Evolutionary conservation across 1,140 invertebrate genomes (phyloP).

Genomic region (Tetramorium parvispinum): DNA sequence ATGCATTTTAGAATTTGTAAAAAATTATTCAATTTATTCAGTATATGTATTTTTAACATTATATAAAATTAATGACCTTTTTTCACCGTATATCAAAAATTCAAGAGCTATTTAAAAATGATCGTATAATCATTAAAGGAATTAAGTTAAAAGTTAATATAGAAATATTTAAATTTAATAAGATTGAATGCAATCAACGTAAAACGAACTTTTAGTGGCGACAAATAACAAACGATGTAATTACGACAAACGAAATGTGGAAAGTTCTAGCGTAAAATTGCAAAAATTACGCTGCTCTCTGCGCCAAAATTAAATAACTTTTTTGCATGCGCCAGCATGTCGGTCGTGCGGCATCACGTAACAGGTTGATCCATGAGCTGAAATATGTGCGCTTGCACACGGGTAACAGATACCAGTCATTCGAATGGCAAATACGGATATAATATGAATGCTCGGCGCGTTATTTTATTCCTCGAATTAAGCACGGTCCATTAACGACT

Average conservation of each 20-base stretch:
- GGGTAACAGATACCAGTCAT: slow-evolving; percentile 32
- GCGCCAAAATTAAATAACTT: slow-evolving; percentile 40
- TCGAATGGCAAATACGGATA: slow-evolving; percentile 49
- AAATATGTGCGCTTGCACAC: slow-evolving; percentile 10
- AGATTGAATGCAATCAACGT: neutral
- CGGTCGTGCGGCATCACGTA: slow-evolving; percentile 16
- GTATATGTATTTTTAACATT: neutral
- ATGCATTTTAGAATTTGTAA: neutral
- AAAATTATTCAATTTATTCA: neutral
- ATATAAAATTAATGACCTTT: neutral
- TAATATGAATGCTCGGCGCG: slow-evolving; percentile 21
- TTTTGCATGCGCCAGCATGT: neutral
- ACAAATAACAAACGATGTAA: slow-evolving; percentile 11
- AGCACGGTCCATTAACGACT: slow-evolving; percentile 49
- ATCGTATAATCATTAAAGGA: neutral
- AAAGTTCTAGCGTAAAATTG: slow-evolving; percentile 18
- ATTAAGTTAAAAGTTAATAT: neutral
- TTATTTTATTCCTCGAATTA: slow-evolving; percentile 55
- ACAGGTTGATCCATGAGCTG: slow-evolving; percentile 33
- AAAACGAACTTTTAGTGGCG: slow-evolving; percentile 3
- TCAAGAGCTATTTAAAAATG: neutral
- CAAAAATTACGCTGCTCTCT: slow-evolving; percentile 14
- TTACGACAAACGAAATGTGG: slow-evolving; percentile 11
- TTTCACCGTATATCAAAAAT: neutral
- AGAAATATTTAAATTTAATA: neutral